A percentile compares a stretch with the other conserved stretches of the same genome.
Evolutionary conservation across 2,888 invertebrate species (phyloP).

Genomic region (Pandemis corylana): DNA sequence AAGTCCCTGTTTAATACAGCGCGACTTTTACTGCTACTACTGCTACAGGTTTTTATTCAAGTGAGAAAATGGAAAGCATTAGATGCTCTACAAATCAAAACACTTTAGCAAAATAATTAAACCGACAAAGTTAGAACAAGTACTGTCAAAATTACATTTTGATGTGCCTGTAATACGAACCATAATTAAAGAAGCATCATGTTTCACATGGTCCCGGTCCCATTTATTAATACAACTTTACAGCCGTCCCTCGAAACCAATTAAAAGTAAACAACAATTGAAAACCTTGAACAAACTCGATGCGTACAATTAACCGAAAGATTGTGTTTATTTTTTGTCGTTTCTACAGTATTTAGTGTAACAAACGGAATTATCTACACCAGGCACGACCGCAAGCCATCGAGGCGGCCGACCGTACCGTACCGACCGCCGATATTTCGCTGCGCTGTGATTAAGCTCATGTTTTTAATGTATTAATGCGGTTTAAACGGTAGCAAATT

Average conservation of each 20-base stretch:
- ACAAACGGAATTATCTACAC: constrained; percentile 12
- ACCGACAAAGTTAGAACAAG: too few species aligned
- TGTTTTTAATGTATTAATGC: constrained; percentile 9
- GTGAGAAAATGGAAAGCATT: neutral
- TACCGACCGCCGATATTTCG: constrained; percentile 15
- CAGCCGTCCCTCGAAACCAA: neutral
- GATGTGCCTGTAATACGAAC: neutral
- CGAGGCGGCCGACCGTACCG: constrained; percentile 18
- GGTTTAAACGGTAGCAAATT: neutral
- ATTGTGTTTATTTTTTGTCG: neutral
- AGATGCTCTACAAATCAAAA: too few species aligned
- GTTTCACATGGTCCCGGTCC: neutral
- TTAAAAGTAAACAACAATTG: neutral
- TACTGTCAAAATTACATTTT: neutral
- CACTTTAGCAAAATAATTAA: too few species aligned
- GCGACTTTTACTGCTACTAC: neutral
- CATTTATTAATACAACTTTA: neutral
- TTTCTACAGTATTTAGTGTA: constrained; percentile 13
- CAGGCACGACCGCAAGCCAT: constrained; percentile 24
- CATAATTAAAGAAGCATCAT: neutral
- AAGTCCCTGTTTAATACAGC: neutral
- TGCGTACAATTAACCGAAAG: neutral
- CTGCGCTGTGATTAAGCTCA: neutral
- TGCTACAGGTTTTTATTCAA: neutral
- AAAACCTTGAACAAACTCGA: neutral